These are phyloP conservation scores for Seladonia tumulorum DNA, from an alignment of 2,888 invertebrate genomes.

Conservation along the genomic window DNA sequence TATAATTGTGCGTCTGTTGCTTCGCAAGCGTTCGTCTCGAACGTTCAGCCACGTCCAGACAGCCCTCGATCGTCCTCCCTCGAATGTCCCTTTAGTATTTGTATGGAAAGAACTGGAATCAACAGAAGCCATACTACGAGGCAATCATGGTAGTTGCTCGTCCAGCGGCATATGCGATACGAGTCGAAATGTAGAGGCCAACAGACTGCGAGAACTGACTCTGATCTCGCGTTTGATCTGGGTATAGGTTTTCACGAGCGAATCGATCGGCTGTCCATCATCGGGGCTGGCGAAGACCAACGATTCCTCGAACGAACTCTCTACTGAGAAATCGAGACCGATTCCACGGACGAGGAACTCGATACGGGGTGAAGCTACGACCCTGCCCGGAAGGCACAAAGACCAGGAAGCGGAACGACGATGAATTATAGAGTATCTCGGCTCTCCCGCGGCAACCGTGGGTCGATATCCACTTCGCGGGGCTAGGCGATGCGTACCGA, in stretches of 20 bases:
- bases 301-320: background rate
- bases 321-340: background rate
- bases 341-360: background rate
- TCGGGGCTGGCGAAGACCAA: background rate
- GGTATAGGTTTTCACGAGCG: background rate
- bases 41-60: background rate
- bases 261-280: background rate
- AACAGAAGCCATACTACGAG: background rate
- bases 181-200: no score
- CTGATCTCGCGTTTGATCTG: no score
- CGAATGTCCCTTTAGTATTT: no score
- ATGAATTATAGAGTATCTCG: conserved; percentile 66
- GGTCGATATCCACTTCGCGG: conserved; percentile 61
- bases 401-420: conserved; percentile 64
- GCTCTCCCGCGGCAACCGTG: conserved; percentile 28
- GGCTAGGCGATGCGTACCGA: conserved; percentile 49
- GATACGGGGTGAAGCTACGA: conserved; percentile 23
- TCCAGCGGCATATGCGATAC: no score
- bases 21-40: background rate
- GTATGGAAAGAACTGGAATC: background rate
- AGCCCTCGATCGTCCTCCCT: background rate
- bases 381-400: conserved; percentile 42
- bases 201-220: no score
- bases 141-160: no score
- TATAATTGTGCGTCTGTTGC: no score